Evolutionary conservation across 2,113 vertebrate genomes (phyloP), one percentile per base, ranked within the genome.

Genomic region (Lepus timidus): DNA sequence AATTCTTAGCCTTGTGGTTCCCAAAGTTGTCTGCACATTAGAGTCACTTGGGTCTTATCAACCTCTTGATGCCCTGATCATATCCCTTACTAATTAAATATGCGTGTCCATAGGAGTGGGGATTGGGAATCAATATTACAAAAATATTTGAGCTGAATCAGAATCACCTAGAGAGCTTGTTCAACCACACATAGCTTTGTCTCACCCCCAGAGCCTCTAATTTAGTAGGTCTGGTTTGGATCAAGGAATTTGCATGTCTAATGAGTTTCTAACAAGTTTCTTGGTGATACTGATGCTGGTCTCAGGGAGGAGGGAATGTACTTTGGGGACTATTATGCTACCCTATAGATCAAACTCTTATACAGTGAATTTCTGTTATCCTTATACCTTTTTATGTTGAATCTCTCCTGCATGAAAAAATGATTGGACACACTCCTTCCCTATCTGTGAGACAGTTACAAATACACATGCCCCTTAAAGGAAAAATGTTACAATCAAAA

Each of bases 1-100:
- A 3, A 0, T 16, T 39, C 31, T 11, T 9, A n/a, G 36, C 3
- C 2, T 9, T 0, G 23, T n/a, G 39, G 2, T 52, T 44, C 3
- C 27, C 29, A 71, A 39, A 79, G 44, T 73, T 55, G 11, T 4
- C 8, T 16, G 22, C 8, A 11, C 4, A 3, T 23, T 36, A 65
- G 84, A 49, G 71, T 70, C 44, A 31, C 67, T 14, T 33, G 39
- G 39, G 44, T 55, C 27, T 91, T 55, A 5, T 27, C 14, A 8
- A 36, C 51, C 1, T 61, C 44, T 9, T 2, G 0, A 12, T 20
- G 44, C 52, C 67, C 23, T 23, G 33, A 31, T 81, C 27, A 29
- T 4, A 22, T 6, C 16, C 14, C 23, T 36, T 1, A 36, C 1
- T 31, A 49, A 31, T 3, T 31, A 62, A 62, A 61, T 52, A 8